Conservation (phyloP, 2,888 invertebrate species). For the Microctonus brassicae region DNA sequence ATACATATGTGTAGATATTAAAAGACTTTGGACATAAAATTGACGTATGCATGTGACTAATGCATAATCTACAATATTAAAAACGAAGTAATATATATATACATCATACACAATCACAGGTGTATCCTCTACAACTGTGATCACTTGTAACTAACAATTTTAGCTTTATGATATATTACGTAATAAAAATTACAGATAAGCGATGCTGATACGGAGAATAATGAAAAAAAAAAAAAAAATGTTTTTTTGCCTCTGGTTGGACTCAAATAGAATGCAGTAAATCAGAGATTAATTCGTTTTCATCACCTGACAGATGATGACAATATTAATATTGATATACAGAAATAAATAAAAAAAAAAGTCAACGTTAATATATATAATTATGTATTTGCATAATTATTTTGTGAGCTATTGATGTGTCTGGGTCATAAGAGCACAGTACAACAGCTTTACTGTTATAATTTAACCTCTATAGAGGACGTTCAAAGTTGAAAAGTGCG, state of each 20-base stretch:
- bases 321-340: background rate
- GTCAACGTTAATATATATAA: too few species aligned
- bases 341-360: background rate
- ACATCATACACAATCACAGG: background rate
- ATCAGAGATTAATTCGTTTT: background rate
- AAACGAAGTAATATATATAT: too few species aligned
- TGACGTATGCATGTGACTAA: background rate
- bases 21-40: background rate
- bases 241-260: background rate
- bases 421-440: background rate
- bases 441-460: background rate
- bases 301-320: background rate
- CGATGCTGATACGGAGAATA: too few species aligned
- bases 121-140: background rate
- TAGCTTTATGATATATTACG: conserved; percentile 21
- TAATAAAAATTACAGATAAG: conserved; percentile 1
- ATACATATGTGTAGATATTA: background rate
- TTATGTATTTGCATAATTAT: background rate
- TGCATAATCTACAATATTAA: background rate
- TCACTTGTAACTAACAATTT: background rate
- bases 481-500: conserved; percentile 17
- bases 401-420: background rate
- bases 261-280: background rate
- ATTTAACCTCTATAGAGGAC: conserved; percentile 25
- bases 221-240: too few species aligned